Base-by-base conservation (phyloP, 92 coral and sea anemone genomes). In the Virgularia gustaviana region DNA sequence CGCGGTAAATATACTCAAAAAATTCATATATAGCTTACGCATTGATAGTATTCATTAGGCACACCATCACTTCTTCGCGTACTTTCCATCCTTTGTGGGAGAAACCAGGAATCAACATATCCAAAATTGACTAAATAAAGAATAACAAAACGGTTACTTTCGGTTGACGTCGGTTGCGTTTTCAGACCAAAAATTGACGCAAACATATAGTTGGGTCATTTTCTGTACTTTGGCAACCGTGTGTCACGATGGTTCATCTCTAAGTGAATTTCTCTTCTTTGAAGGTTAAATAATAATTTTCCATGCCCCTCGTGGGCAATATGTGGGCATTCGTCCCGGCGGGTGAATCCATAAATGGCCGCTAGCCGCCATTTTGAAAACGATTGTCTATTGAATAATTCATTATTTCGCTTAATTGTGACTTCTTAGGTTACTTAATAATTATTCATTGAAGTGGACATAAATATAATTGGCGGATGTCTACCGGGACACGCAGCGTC, bases 31-130 rank as follows among this genome's bases (percentile, higher is more conserved):
- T n/a, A 32, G 81, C 94, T 85, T 81, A 92, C 98, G 85, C 73
- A 62, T 85, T 87, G 10, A 92, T 80, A 10, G 96, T 57, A 39
- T 79, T 80, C 25, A 89, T 88, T 42, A 92, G 81, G 51, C 94
- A 89, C 22, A 68, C 74, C 19, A 92, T 62, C 3, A 92, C 90
- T 87, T 92, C 98, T 78, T 92, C 98, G 70, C 98, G 72, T n/a
- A 92, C 96, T 87, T 96, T 78, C 96, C 92, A 89, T 47, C 96
- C 96, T 72, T 89, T 92, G 83, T 92, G 98, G 38, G 87, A 85
- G 58, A 89, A 89, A 4, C 90, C 98, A 37, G 91, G 90, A 37
- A 85, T 70, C 51, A 92, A 61, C 78, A 87, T 89, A 61, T 92
- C 98, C 65, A 92, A 87, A 53, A 92, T 96, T 81, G 85, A 90